Evolutionary conservation across 1,140 invertebrate species (phyloP), one percentile per base, ranked within the genome.

Genomic region (Holotrichia oblita): DNA sequence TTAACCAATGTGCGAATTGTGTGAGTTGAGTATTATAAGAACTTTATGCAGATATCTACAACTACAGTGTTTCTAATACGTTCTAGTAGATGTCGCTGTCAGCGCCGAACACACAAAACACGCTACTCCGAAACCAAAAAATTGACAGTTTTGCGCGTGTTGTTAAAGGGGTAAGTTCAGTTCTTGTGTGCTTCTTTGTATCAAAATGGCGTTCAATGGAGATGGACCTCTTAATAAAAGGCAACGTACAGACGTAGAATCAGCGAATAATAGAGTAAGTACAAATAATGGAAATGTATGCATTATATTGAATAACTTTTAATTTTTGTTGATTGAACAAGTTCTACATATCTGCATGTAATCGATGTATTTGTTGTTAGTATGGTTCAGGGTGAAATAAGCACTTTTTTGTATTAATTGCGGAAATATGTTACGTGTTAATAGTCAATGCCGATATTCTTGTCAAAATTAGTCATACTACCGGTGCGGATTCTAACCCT

Each of bases 151-250:
- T 69, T 69, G 61, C 61, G 61, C 61, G 61, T 69, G 61, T 69
- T 20, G 61, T 69, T 41, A 69, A 69, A 80, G 81, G 78, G 83
- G 80, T 77, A 76, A 78, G 82, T 83, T 82, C 78, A 74, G 73
- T 76, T 82, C 80, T 76, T 80, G 78, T 77, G 78, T 82, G 78
- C 78, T 81, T 81, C 82, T 84, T 84, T 85, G 82, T 84, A 83
- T 83, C 82, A 87, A 87, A 85, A 89, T 89, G 88, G 88, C 88
- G 87, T 88, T 88, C 85, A 89, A 89, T 85, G 88, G 88, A 82
- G 88, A 89, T 82, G 88, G 87, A 79, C 87, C 87, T 77, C 85
- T 87, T 81, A 87, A 85, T 79, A 89, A 89, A 87, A 85, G 88
- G 82, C 87, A 86, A 82, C 84, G 87, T 76, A 86, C 84, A 44